These are phyloP conservation scores for Netelia inedita DNA, from an alignment of 2,888 invertebrate genomes.

Conservation along the genomic window DNA sequence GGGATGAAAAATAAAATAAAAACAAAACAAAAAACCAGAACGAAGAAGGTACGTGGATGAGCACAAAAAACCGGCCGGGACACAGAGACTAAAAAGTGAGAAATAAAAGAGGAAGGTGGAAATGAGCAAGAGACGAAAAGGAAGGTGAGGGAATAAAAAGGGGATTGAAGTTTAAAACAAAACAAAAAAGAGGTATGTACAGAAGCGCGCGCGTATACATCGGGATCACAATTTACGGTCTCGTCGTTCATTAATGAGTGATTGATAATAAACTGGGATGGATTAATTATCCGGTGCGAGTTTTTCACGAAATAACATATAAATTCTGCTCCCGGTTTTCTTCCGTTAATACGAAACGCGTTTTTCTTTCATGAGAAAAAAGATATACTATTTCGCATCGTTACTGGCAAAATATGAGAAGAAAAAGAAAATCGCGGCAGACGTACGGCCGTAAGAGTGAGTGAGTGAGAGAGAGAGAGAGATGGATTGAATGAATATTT, in stretches of 20 bases:
- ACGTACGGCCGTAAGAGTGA: neutral
- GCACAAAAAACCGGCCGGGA: slow-evolving; percentile 10
- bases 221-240: slow-evolving; percentile 51
- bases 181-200: slow-evolving; percentile 5
- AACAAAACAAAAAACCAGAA: neutral
- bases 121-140: slow-evolving; percentile 39
- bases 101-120: slow-evolving; percentile 6
- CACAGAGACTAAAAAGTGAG: neutral
- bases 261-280: slow-evolving; percentile 44
- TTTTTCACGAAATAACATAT: slow-evolving; percentile 21
- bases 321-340: slow-evolving; percentile 12
- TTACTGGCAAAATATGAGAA: slow-evolving; percentile 13
- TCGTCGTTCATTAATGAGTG: slow-evolving; percentile 57
- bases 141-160: slow-evolving; percentile 41
- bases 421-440: slow-evolving; percentile 8
- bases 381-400: slow-evolving; percentile 18
- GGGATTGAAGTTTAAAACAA: slow-evolving; percentile 41
- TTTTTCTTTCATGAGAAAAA: neutral
- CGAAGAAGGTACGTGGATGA: neutral
- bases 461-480: neutral
- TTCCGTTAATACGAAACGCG: neutral
- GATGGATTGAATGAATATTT: neutral
- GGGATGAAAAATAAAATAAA: neutral
- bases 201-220: slow-evolving; percentile 2
- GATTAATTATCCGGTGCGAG: slow-evolving; percentile 55